These are phyloP conservation scores for Altica lythri DNA, from an alignment of 2,888 invertebrate species.

Conservation along the genomic window DNA sequence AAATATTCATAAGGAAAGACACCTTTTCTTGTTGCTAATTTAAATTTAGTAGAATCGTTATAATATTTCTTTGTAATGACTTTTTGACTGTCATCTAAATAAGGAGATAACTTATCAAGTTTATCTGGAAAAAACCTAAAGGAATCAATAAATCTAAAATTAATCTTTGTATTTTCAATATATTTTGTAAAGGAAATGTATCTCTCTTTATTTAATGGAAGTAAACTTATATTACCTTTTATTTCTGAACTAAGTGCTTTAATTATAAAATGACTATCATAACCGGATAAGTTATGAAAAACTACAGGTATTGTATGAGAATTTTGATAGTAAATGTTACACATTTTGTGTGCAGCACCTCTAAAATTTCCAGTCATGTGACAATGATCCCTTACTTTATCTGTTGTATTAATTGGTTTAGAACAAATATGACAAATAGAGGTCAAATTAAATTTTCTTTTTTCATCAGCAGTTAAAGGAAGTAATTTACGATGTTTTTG, in stretches of 20 bases:
- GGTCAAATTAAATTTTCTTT: neutral
- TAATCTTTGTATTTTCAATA: constrained; percentile 23
- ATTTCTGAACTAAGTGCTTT: no score
- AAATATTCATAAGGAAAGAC: no score
- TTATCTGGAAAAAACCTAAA: constrained; percentile 36
- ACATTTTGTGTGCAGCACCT: constrained; percentile 33
- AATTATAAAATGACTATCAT: no score
- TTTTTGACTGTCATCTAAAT: constrained; percentile 26
- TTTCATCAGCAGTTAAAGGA: neutral
- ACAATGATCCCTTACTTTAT: neutral
- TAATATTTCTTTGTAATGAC: no score
- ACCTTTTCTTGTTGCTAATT: no score
- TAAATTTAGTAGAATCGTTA: no score
- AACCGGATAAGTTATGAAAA: no score
- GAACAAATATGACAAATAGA: no score
- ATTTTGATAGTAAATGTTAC: constrained; percentile 41
- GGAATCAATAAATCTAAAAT: constrained; percentile 37
- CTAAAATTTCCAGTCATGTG: neutral
- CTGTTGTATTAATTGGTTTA: no score
- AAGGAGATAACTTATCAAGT: constrained; percentile 35
- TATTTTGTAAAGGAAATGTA: no score
- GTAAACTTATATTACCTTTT: constrained; percentile 22
- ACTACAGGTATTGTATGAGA: no score
- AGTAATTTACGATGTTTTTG: neutral
- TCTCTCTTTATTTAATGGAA: constrained; percentile 36